Conservation (phyloP, 2,797 vertebrate species). For the Diplodus puntazzo region DNA sequence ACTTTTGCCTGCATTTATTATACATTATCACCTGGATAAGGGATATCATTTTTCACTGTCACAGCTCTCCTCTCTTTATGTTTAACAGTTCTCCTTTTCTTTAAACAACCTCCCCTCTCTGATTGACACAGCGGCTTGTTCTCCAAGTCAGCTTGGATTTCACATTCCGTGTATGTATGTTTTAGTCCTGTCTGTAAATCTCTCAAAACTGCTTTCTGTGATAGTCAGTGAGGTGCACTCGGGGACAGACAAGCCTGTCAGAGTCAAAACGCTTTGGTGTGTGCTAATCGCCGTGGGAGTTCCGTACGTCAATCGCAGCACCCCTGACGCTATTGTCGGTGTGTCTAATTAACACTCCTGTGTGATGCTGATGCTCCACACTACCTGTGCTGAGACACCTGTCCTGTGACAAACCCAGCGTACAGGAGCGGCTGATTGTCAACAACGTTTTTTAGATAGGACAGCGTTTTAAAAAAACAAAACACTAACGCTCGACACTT, state of each 20-base stretch:
- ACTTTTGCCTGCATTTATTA: conserved; percentile 76
- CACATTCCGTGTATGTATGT: background rate
- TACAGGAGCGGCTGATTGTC: conserved; percentile 56
- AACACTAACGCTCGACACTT: conserved; percentile 30
- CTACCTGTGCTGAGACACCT: conserved; percentile 72
- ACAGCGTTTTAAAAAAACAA: conserved; percentile 23
- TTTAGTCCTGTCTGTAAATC: conserved; percentile 24
- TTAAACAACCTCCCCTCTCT: conserved; percentile 38
- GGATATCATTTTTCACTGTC: conserved; percentile 62
- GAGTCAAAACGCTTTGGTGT: conserved; percentile 60
- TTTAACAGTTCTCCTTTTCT: conserved; percentile 45
- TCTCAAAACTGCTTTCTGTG: conserved; percentile 26
- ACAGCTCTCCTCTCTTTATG: conserved; percentile 27
- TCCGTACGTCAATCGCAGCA: conserved; percentile 69
- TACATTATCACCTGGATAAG: conserved; percentile 76
- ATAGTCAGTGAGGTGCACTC: conserved; percentile 40
- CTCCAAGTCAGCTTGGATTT: conserved; percentile 21
- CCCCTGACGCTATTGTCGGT: conserved; percentile 72
- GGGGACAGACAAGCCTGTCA: conserved; percentile 51
- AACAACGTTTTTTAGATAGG: conserved; percentile 52
- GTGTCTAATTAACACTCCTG: conserved; percentile 84
- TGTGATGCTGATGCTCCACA: conserved; percentile 67
- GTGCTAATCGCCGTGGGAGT: conserved; percentile 64
- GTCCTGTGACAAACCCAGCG: conserved; percentile 61
- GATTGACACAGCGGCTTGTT: conserved; percentile 28